A percentile compares a stretch with the other conserved stretches of the same genome.
phyloP scores from a whole-genome alignment of 2,888 invertebrate genomes.

The Lepidonotus clava region DNA sequence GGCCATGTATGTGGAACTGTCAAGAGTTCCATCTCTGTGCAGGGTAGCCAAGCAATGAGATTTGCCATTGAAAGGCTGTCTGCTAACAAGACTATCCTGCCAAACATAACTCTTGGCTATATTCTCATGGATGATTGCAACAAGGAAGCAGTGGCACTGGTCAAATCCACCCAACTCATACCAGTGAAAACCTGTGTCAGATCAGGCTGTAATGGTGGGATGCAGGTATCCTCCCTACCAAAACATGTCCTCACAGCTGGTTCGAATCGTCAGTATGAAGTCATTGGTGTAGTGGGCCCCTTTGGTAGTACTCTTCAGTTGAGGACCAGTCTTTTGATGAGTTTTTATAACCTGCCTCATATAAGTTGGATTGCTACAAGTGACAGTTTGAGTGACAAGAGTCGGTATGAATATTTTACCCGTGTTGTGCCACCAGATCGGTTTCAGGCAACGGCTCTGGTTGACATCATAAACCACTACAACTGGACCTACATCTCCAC shows the following conservation, averaged over 20 bases:
- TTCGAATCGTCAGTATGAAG: background rate
- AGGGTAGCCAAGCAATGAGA: background rate
- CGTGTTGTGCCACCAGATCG: constrained; percentile 65
- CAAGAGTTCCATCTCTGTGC: background rate
- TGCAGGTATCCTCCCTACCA: background rate
- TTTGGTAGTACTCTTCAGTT: constrained; percentile 10
- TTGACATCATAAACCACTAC: constrained; percentile 62
- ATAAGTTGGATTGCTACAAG: constrained; percentile 66
- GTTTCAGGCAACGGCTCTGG: constrained; percentile 57
- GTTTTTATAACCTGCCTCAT: constrained; percentile 63
- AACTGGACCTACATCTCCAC: constrained; percentile 66
- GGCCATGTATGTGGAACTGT: background rate
- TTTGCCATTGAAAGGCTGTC: background rate
- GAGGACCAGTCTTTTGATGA: constrained; percentile 12
- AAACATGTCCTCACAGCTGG: background rate
- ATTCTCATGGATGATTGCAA: constrained; percentile 20
- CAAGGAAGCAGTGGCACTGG: background rate
- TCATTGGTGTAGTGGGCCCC: background rate
- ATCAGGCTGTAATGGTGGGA: too few relatives aligned
- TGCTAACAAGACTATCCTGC: background rate
- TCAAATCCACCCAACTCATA: background rate
- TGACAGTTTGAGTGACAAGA: constrained; percentile 62
- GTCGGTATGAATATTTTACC: constrained; percentile 63
- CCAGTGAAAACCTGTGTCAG: background rate
- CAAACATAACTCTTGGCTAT: constrained; percentile 8